phyloP scores from a whole-genome alignment of 2,888 invertebrate species.

The Anoncus sp. region DNA sequence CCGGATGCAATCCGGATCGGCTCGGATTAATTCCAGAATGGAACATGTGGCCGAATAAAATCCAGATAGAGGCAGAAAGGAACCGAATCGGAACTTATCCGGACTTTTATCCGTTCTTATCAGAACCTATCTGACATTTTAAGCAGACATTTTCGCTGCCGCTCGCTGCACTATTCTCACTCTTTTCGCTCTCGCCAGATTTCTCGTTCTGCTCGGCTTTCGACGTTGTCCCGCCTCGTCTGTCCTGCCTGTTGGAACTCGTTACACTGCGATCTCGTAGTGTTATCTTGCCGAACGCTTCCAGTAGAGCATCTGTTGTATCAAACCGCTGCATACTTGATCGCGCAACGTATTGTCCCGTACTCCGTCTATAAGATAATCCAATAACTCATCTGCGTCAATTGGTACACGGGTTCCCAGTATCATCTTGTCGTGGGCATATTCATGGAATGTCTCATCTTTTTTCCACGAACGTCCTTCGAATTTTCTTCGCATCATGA shows the following conservation, averaged over 20 bases:
- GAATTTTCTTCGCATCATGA: slow-evolving; percentile 41
- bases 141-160: slow-evolving; percentile 1
- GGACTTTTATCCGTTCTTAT: too few species aligned
- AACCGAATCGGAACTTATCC: too few species aligned
- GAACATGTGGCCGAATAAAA: too few species aligned
- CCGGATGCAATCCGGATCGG: too few species aligned
- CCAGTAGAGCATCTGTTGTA: slow-evolving; percentile 35
- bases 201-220: background rate
- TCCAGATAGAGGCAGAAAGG: too few species aligned
- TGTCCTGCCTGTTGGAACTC: background rate
- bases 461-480: slow-evolving; percentile 41
- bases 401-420: slow-evolving; percentile 51
- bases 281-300: slow-evolving; percentile 17
- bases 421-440: slow-evolving; percentile 24
- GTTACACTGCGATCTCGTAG: background rate
- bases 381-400: slow-evolving; percentile 34
- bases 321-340: slow-evolving; percentile 43
- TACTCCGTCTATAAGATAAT: slow-evolving; percentile 56
- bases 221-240: background rate
- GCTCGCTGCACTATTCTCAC: background rate
- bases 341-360: slow-evolving; percentile 36
- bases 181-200: too few species aligned
- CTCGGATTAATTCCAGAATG: too few species aligned
- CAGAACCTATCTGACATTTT: too few species aligned
- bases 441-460: slow-evolving; percentile 50